Base-by-base conservation (phyloP, 2,888 invertebrate genomes). In the Pyrochroa serraticornis region DNA sequence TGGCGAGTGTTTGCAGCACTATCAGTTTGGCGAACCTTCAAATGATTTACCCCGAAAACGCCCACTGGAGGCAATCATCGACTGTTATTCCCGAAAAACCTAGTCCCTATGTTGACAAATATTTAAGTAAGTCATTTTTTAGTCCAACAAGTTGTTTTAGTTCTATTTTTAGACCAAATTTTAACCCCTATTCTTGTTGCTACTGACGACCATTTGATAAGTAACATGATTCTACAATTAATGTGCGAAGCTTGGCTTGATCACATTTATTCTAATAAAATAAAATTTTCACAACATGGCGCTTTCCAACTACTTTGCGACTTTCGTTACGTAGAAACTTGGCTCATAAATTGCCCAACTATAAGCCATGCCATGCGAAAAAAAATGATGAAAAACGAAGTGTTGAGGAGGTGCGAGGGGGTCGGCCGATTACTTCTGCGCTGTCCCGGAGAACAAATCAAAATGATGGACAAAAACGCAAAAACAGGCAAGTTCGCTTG, bases 171-270 rank as follows among this genome's bases (percentile, higher is more conserved):
- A 87, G 92, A 89, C 74, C 86, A 87, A 79, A 87, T 93, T 70
- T 78, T 91, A 63, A 78, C 88, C 54, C 93, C 93, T 0, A 89
- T 92, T n/a, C 81, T 92, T 67, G 83, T 84, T 65, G 90, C 93
- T 39, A 89, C 91, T 2, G 84, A 86, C 49, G 89, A 93, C 71
- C 84, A 87, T 45, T 81, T 85, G 5, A 89, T 91, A 37, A 83
- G 89, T 22, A 90, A 91, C 70, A 88, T 92, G 83, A 86, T 92
- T 47, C 80, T 94, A 32, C 87, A 88, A 73, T 87, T 93, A 31
- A 88, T 92, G 82, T 92, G 93, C 72, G 93, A 93, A 76, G 88
- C 93, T 0, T 93, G 93, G 93, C 80, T 94, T 47, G 91, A 93
- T 75, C 91, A 92, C 69, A 93, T 94, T 65, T 92, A 91, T 74